Evolutionary conservation across 2,888 invertebrate species (phyloP), one percentile per base, ranked within the genome.

Genomic region (Parochlus steinenii): DNA sequence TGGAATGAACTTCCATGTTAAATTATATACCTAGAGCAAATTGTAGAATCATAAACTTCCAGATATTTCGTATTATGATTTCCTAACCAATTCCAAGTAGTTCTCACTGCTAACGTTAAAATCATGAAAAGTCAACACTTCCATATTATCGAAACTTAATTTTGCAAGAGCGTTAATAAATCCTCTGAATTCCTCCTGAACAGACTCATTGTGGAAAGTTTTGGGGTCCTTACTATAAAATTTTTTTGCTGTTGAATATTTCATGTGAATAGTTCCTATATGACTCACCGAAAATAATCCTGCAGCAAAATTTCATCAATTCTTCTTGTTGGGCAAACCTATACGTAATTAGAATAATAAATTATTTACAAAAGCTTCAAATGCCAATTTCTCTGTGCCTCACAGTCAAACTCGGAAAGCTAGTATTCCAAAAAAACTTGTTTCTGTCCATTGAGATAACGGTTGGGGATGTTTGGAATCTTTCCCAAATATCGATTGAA

Each of bases 371-470:
- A n/a, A 14, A 10, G 3, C n/a, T 19, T 19, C 30, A 30, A 7
- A 8, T 19, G 12, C n/a, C n/a, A 6, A 6, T 16, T 16, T 28
- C n/a, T 6, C 10, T 11, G n/a, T n/a, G n/a, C 5, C 10, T 25
- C n/a, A 25, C 11, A 25, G n/a, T 5, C 5, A 6, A 57, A 20
- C 69, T 63, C 1, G 78, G 79, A 44, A 76, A 76, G 2, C 71
- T 69, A 3, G 79, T 74, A 45, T 72, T 73, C 76, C 76, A 77
- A 1, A 71, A 66, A 42, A 71, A 69, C 61, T 73, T 69, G 49
- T 77, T 74, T 3, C 76, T 61, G 51, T 77, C 76, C 72, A 76
- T 75, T 14, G 77, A 74, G 20, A 77, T 69, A 5, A 76, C 76
- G 26, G 74, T 74, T 2, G 77, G 76, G 5, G 74, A 75, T 26